A percentile compares a stretch with the other conserved stretches of the same genome.
Evolutionary conservation across 2,113 vertebrate genomes (phyloP).

Genomic region (Tetrax tetrax): DNA sequence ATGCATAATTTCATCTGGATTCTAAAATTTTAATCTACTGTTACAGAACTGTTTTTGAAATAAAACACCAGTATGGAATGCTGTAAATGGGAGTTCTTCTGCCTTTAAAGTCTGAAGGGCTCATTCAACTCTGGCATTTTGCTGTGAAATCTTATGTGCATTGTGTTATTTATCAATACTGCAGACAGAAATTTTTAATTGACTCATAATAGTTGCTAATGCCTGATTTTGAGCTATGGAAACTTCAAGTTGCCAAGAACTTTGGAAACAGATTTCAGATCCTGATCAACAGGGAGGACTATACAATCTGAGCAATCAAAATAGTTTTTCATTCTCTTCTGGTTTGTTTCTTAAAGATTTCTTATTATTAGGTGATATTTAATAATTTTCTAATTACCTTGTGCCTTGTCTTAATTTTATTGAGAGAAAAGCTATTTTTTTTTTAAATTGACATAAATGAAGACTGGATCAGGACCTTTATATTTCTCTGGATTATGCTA

Average conservation of each 20-base stretch:
- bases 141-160: accelerated
- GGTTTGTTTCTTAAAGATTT: not conserved
- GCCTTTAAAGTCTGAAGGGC: not conserved
- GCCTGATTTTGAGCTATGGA: not conserved
- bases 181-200: not conserved
- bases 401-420: not conserved
- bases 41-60: not conserved
- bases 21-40: not conserved
- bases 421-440: not conserved
- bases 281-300: not conserved
- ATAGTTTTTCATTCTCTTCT: not conserved
- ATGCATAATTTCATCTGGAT: not conserved
- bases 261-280: not conserved
- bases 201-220: not conserved
- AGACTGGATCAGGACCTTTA: not conserved
- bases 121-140: not conserved
- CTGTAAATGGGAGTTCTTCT: not conserved
- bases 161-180: not conserved
- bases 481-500: not conserved
- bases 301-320: not conserved
- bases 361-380: not conserved
- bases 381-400: not conserved
- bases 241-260: not conserved
- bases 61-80: not conserved
- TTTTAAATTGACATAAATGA: not conserved